phyloP scores from a whole-genome alignment of 2,888 invertebrate genomes.

The Ectemnius lituratus region DNA sequence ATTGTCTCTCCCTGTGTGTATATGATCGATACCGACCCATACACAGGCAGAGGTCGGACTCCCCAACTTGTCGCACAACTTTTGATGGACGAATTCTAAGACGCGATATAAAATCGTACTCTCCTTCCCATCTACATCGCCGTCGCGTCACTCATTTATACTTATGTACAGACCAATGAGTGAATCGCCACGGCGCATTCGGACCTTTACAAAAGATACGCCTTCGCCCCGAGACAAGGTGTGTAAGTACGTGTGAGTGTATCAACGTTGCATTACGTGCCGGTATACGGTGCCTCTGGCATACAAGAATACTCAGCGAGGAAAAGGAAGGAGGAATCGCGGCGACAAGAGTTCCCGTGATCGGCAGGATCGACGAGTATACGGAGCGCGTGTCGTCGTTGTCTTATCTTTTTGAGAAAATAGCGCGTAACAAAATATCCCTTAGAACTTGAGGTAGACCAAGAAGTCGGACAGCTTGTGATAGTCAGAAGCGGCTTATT shows the following conservation, averaged over 20 bases:
- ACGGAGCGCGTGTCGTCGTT: slow-evolving; percentile 18
- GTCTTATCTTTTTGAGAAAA: neutral
- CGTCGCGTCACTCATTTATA: slow-evolving; percentile 34
- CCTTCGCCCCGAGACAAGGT: no score
- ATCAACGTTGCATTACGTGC: no score
- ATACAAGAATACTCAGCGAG: no score
- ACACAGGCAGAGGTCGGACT: no score
- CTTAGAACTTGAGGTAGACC: slow-evolving; percentile 22
- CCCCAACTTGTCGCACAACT: no score
- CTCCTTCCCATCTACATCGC: slow-evolving; percentile 16
- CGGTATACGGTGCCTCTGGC: no score
- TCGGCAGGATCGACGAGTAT: slow-evolving; percentile 14
- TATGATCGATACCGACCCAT: no score
- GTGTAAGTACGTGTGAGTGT: no score
- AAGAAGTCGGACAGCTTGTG: slow-evolving; percentile 17
- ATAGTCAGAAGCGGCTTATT: slow-evolving; percentile 8
- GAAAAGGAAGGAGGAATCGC: neutral
- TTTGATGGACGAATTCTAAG: no score
- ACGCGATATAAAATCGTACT: slow-evolving; percentile 37
- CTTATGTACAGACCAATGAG: slow-evolving; percentile 45
- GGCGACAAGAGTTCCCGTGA: slow-evolving; percentile 13
- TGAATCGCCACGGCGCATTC: slow-evolving; percentile 16
- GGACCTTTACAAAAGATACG: neutral
- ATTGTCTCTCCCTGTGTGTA: no score
- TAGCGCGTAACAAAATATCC: slow-evolving; percentile 9